Evolutionary conservation across 2,113 vertebrate genomes (phyloP), one percentile per base, ranked within the genome.

Genomic region (Oreochromis niloticus): DNA sequence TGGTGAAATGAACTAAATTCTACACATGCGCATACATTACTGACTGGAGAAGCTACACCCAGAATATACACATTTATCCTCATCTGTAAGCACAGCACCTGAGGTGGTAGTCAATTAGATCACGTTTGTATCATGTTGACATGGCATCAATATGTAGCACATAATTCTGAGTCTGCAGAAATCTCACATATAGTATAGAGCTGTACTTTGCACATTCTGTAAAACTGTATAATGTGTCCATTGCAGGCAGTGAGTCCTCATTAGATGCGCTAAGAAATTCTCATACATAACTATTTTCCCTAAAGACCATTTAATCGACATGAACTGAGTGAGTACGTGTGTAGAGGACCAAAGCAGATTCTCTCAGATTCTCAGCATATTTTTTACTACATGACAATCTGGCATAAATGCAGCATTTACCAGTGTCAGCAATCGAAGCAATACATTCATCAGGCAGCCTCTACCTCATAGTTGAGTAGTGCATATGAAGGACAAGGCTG

Each of bases 81-180:
- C 11, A 82, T 81, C 82, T 50, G 34, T 79, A 87, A 90, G 66
- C 82, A 73, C 32, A 81, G 41, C 87, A 89, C 80, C 84, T 7
- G 7, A 92, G 88, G 94, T 93, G 90, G 92, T 94, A 93, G 92
- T 94, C 79, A 91, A 80, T 84, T 36, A 87, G 82, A 82, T 79
- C 59, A n/a, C 2, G 2, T 86, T 85, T 84, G 75, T 85, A 87
- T 88, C 78, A 80, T 84, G 71, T 88, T 92, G 92, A 92, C 84
- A 91, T 82, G 63, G 73, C 22, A 68, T 68, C n/a, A 82, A 90
- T 90, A 89, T 87, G 93, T 82, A 89, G 84, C 63, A 63, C 50
- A 57, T 41, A 75, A 24, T 61, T 90, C 59, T 75, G 82, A 87
- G 81, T 61, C 56, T 80, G 22, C 22, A 50, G 39, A 80, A 78